Evolutionary conservation across 2,888 invertebrate genomes (phyloP).

Genomic region (Syrphus vitripennis): DNA sequence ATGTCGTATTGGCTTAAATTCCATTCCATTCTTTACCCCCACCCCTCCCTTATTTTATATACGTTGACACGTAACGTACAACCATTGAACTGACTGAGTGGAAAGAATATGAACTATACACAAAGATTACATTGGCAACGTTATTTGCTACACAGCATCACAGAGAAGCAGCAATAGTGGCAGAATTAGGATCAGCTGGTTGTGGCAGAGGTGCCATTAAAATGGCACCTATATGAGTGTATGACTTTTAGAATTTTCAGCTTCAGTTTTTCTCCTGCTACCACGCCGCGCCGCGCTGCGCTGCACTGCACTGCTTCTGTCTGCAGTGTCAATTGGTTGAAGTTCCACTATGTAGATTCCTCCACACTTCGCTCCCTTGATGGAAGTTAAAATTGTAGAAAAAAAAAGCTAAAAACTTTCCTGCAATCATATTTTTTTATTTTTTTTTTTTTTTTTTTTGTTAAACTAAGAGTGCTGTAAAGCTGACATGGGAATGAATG

Average conservation of each 20-base stretch:
- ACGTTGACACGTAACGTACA: slow-evolving; percentile 36
- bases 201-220: slow-evolving; percentile 53
- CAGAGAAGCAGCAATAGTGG: neutral
- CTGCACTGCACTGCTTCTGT: neutral
- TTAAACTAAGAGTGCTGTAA: slow-evolving; percentile 20
- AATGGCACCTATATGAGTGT: slow-evolving; percentile 37
- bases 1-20: slow-evolving; percentile 47
- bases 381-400: slow-evolving; percentile 14
- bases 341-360: neutral
- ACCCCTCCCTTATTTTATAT: slow-evolving; percentile 1
- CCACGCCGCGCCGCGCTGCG: neutral
- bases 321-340: slow-evolving; percentile 18
- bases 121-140: slow-evolving; percentile 36
- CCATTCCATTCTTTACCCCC: neutral
- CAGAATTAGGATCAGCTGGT: slow-evolving; percentile 14
- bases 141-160: neutral
- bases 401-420: slow-evolving; percentile 43
- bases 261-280: slow-evolving; percentile 2
- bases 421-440: slow-evolving; percentile 13
- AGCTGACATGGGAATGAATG: slow-evolving; percentile 63
- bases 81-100: slow-evolving; percentile 30
- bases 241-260: slow-evolving; percentile 19
- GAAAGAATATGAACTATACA: slow-evolving; percentile 44
- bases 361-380: slow-evolving; percentile 29
- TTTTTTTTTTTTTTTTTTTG: no score